These are phyloP conservation scores for Danionella dracula DNA, from an alignment of 2,797 vertebrate genomes.

Conservation along the genomic window DNA sequence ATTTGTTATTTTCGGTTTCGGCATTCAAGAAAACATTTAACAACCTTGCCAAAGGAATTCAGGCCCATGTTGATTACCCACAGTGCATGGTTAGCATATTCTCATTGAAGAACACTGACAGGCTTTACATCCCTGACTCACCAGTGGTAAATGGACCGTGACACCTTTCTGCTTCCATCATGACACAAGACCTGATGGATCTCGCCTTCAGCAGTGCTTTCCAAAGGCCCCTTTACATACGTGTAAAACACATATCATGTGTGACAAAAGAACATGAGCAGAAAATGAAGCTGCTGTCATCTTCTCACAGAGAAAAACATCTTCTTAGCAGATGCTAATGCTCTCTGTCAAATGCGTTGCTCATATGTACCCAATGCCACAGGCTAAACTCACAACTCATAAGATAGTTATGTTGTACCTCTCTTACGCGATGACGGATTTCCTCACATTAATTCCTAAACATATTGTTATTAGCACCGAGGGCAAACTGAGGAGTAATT, in stretches of 20 bases:
- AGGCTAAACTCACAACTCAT: neutral
- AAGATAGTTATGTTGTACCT: neutral
- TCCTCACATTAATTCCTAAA: neutral
- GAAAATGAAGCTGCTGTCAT: neutral
- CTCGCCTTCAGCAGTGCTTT: conserved; percentile 1
- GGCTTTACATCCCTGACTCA: neutral
- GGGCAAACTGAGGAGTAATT: neutral
- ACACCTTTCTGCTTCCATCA: conserved; percentile 9
- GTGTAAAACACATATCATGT: neutral
- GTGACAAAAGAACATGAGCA: neutral
- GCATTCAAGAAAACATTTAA: too few relatives aligned
- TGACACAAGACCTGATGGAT: neutral
- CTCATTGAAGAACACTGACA: neutral
- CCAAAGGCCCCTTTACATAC: neutral
- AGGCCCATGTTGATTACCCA: neutral
- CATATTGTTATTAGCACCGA: neutral
- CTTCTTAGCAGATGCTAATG: neutral
- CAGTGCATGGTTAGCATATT: neutral
- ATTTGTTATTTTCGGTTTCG: too few relatives aligned
- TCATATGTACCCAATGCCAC: neutral
- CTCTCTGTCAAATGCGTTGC: neutral
- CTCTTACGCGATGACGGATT: neutral
- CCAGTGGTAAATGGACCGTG: neutral
- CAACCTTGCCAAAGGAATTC: too few relatives aligned
- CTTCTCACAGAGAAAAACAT: neutral